These are phyloP conservation scores for Menura novaehollandiae DNA, from an alignment of 2,113 vertebrate species.

Conservation along the genomic window DNA sequence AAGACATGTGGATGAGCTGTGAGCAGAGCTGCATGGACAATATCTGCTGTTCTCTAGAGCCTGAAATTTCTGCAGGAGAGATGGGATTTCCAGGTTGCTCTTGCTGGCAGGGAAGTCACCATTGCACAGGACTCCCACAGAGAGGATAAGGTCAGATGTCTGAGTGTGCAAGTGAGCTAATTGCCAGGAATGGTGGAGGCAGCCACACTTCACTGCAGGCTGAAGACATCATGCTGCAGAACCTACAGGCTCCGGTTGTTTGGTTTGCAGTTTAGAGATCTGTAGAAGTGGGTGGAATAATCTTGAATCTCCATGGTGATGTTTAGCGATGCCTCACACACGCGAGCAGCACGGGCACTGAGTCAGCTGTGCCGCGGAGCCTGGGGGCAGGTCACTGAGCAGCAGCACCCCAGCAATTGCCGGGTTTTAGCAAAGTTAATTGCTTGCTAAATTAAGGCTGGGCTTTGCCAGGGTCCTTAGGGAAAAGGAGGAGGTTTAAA, in stretches of 20 bases:
- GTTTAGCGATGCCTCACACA: not conserved
- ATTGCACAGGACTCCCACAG: not conserved
- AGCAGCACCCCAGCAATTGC: not conserved
- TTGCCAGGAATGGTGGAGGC: not conserved
- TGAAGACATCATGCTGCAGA: not conserved
- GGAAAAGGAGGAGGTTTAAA: not conserved
- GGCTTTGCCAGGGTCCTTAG: rapidly evolving
- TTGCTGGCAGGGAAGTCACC: not conserved
- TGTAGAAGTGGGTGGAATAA: conserved; percentile 37
- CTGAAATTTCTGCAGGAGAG: rapidly evolving
- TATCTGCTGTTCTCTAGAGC: not conserved
- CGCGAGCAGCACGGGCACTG: not conserved
- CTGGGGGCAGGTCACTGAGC: not conserved
- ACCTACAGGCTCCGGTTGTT: not conserved
- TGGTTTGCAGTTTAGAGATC: not conserved
- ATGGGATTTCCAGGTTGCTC: not conserved
- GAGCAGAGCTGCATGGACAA: not conserved
- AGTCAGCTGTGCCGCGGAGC: not conserved
- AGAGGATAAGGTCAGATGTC: not conserved
- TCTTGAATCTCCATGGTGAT: conserved; percentile 29
- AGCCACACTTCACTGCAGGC: not conserved
- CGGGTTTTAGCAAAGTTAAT: not conserved
- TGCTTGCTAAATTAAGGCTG: not conserved
- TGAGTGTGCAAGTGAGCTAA: not conserved
- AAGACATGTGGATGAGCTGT: rapidly evolving